These are phyloP conservation scores for Drosophila elegans DNA, from an alignment of 1,140 invertebrate species.

Conservation along the genomic window DNA sequence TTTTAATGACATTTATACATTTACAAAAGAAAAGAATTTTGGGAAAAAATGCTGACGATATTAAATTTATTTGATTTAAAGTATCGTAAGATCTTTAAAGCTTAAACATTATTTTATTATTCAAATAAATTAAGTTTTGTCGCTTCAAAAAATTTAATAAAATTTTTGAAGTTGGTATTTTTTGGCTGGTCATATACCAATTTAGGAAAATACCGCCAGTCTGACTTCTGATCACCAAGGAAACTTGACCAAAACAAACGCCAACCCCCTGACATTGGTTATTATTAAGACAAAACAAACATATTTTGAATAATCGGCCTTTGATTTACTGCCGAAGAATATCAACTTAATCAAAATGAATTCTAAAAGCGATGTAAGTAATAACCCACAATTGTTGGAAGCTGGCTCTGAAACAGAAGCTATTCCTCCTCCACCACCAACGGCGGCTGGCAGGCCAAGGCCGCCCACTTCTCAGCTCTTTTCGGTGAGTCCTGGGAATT, in stretches of 20 bases:
- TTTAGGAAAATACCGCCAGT: no score
- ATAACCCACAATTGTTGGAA: not conserved
- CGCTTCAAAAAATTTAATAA: no score
- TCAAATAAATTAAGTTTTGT: no score
- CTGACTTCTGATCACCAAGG: constrained; percentile 3
- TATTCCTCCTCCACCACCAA: constrained; percentile 67
- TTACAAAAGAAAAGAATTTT: no score
- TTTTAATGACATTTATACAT: no score
- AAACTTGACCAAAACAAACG: constrained; percentile 3
- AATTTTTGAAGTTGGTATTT: no score
- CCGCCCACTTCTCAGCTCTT: constrained; percentile 78
- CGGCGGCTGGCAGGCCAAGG: constrained; percentile 73
- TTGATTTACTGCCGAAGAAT: not conserved
- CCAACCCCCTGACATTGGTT: not conserved
- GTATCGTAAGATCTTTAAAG: no score
- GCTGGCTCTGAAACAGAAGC: constrained; percentile 4
- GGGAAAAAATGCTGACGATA: no score
- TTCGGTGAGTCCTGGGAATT: constrained; percentile 46
- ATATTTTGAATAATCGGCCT: no score
- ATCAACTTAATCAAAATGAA: not conserved
- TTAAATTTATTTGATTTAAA: no score
- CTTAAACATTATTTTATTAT: no score
- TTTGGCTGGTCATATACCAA: no score
- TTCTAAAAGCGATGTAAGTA: constrained; percentile 32
- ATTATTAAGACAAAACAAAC: not conserved